A percentile compares a stretch with the other conserved stretches of the same genome.
These are phyloP conservation scores for Chrysaora quinquecirrha DNA, from an alignment of 30 jellyfish, hydroid and myxozoan species.

Conservation along the genomic window DNA sequence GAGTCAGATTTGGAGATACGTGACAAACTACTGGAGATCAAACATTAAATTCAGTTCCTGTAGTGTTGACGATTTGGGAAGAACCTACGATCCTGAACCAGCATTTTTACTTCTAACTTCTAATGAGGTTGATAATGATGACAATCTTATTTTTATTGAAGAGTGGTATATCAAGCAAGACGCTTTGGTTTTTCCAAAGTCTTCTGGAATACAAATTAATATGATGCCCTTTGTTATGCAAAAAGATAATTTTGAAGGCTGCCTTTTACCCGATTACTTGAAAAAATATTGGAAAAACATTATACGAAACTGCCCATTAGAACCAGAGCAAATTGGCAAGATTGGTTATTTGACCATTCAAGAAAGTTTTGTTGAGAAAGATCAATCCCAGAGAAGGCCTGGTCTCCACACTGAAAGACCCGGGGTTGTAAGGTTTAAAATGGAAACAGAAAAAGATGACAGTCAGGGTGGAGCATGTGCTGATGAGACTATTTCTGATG, in stretches of 20 bases:
- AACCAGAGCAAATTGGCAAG: constrained; percentile 12
- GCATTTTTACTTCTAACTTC: background rate
- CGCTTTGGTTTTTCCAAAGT: constrained; percentile 69
- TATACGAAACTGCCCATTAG: background rate
- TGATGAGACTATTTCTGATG: background rate
- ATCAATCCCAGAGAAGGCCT: constrained; percentile 67
- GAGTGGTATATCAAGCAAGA: too few relatives aligned
- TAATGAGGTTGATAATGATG: background rate
- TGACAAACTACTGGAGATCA: constrained; percentile 24
- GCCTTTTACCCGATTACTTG: constrained; percentile 49
- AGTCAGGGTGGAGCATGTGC: background rate
- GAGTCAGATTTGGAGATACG: constrained; percentile 47
- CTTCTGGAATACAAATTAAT: constrained; percentile 55
- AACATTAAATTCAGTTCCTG: constrained; percentile 2
- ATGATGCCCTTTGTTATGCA: constrained; percentile 80
- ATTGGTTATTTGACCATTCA: constrained; percentile 70
- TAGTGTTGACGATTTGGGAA: background rate
- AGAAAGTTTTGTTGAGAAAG: too few relatives aligned
- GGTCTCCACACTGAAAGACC: constrained; percentile 84
- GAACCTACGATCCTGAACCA: background rate
- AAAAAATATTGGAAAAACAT: constrained; percentile 27
- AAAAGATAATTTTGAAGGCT: background rate
- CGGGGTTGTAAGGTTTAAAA: too few relatives aligned
- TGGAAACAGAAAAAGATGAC: too few relatives aligned
- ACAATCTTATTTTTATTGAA: background rate